A percentile compares a stretch with the other conserved stretches of the same genome.
Evolutionary conservation across 2,888 invertebrate genomes (phyloP).

Genomic region (Nemapogon koenigi): DNA sequence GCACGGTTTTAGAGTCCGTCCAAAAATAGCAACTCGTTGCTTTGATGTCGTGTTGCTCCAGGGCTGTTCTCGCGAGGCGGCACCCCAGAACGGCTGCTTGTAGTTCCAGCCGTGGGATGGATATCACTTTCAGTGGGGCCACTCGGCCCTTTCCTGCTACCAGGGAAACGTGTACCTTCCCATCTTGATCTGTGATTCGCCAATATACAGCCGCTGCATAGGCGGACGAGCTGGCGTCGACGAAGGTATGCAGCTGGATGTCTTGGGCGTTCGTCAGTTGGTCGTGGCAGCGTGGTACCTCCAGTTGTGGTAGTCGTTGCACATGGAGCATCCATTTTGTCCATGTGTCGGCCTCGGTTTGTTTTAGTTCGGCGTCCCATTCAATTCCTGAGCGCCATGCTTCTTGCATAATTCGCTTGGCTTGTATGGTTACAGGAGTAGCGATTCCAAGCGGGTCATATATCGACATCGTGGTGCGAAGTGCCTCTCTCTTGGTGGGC

Average conservation of each 20-base stretch:
- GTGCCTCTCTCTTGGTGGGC: slow-evolving; percentile 18
- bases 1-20: slow-evolving; percentile 3
- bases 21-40: slow-evolving; percentile 9
- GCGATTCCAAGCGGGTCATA: slow-evolving; percentile 19
- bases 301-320: slow-evolving; percentile 12
- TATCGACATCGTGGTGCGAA: slow-evolving; percentile 20
- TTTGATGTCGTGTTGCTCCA: neutral
- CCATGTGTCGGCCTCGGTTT: too few species aligned
- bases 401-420: slow-evolving; percentile 11
- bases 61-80: neutral
- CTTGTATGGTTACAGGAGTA: slow-evolving; percentile 7
- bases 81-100: slow-evolving; percentile 14
- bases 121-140: slow-evolving; percentile 12
- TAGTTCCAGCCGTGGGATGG: slow-evolving; percentile 15
- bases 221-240: slow-evolving; percentile 20
- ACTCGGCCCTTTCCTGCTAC: slow-evolving; percentile 13
- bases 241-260: slow-evolving; percentile 16
- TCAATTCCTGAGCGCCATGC: slow-evolving; percentile 13
- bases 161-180: slow-evolving; percentile 16
- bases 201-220: slow-evolving; percentile 19
- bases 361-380: slow-evolving; percentile 16
- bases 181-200: slow-evolving; percentile 11
- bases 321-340: slow-evolving; percentile 9
- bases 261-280: slow-evolving; percentile 12
- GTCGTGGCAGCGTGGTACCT: slow-evolving; percentile 7